Conservation (phyloP, 35 echinoderm and acorn worm species). For the Stichopus chloronotus region DNA sequence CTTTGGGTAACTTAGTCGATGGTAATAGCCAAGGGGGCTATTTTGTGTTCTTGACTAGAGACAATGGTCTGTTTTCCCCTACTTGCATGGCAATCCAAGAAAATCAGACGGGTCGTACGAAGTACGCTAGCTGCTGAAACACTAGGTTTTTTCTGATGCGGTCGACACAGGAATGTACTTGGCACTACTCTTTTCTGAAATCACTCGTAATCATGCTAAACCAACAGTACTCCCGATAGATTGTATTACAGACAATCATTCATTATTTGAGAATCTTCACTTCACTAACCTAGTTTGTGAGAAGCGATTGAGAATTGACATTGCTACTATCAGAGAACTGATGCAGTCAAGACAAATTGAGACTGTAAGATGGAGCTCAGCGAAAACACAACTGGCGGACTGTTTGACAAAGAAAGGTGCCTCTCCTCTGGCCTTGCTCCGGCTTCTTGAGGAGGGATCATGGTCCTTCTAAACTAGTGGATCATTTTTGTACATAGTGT, state of each 20-base stretch:
- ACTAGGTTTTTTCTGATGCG: constrained; percentile 24
- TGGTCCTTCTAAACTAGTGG: not conserved
- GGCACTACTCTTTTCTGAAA: not conserved
- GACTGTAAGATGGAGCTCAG: not conserved
- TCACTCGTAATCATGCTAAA: not conserved
- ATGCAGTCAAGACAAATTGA: not conserved
- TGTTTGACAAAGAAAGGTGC: constrained; percentile 11
- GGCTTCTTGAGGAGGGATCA: not conserved
- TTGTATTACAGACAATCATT: constrained; percentile 44
- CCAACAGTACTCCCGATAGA: not conserved
- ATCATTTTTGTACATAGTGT: no score
- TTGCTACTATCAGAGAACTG: constrained; percentile 29
- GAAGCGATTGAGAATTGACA: constrained; percentile 47
- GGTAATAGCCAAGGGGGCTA: constrained; percentile 60
- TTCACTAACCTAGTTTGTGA: constrained; percentile 34
- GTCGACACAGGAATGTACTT: constrained; percentile 36
- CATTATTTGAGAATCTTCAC: constrained; percentile 33
- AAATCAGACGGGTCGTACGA: constrained; percentile 35
- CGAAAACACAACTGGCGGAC: constrained; percentile 4
- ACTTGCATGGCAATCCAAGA: constrained; percentile 59
- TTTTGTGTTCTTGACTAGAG: constrained; percentile 30
- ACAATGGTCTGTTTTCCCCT: constrained; percentile 41
- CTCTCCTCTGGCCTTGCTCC: not conserved
- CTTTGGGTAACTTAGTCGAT: constrained; percentile 53
- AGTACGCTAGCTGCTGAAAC: constrained; percentile 36